phyloP scores from a whole-genome alignment of 2,888 invertebrate species.

The Melieria picta region DNA sequence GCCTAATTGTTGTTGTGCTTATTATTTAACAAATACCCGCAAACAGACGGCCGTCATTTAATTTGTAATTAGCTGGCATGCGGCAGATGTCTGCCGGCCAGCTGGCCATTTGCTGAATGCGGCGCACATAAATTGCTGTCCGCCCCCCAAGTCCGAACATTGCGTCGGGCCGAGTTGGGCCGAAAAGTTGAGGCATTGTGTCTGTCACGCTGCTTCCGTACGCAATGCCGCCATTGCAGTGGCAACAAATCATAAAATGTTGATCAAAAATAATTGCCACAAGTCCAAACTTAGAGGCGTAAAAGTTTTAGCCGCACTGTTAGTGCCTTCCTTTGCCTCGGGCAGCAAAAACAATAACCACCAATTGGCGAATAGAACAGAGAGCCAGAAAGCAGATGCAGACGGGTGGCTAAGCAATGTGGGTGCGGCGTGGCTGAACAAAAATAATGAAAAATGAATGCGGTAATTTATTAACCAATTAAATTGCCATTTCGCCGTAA shows the following conservation, averaged over 20 bases:
- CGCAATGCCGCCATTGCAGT: not conserved
- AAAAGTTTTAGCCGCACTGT: constrained; percentile 14
- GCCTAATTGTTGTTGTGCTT: too few species aligned
- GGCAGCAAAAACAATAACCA: not conserved
- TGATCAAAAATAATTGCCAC: constrained; percentile 28
- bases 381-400: not conserved
- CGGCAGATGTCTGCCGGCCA: too few species aligned
- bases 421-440: constrained; percentile 13
- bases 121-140: too few species aligned
- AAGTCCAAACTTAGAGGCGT: constrained; percentile 24
- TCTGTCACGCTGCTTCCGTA: too few species aligned
- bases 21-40: too few species aligned
- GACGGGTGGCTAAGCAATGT: constrained; percentile 5
- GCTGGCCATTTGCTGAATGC: too few species aligned
- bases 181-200: too few species aligned
- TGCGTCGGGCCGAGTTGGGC: too few species aligned
- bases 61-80: too few species aligned
- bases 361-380: constrained; percentile 6
- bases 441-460: constrained; percentile 27
- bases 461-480: constrained; percentile 40
- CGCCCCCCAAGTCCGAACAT: too few species aligned
- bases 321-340: not conserved
- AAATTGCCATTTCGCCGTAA: constrained; percentile 35
- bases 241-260: constrained; percentile 27
- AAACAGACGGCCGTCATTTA: too few species aligned